phyloP scores from a whole-genome alignment of 1,140 invertebrate genomes.

The Theocolax elegans region DNA sequence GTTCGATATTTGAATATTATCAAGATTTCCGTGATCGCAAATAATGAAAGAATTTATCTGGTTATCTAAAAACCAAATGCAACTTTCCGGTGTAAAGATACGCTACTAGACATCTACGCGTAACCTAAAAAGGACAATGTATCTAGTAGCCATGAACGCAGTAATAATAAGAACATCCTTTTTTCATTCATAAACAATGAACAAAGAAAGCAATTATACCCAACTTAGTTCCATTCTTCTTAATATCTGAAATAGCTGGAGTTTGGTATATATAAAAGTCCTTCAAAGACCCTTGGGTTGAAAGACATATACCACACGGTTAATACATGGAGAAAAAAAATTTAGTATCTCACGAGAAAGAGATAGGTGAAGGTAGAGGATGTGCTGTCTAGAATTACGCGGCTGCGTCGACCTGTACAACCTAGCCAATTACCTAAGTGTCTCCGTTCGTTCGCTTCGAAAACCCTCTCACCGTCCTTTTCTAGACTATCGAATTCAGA shows the following conservation, averaged over 20 bases:
- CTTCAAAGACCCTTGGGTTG: constrained; percentile 39
- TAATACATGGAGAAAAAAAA: constrained; percentile 28
- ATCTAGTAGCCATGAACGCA: too few species aligned
- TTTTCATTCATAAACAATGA: neutral
- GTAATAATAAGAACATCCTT: neutral
- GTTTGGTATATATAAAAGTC: too few species aligned
- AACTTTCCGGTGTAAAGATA: too few species aligned
- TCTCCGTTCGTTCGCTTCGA: constrained; percentile 3
- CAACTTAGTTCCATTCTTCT: constrained; percentile 20
- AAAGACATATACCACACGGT: too few species aligned
- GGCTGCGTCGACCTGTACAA: constrained; percentile 28
- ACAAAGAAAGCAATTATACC: constrained; percentile 27
- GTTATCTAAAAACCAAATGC: too few species aligned
- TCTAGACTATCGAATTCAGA: constrained; percentile 35
- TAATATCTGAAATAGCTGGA: constrained; percentile 39
- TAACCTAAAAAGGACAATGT: too few species aligned
- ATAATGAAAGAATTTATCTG: too few species aligned
- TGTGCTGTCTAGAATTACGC: constrained; percentile 17
- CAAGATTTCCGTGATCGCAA: too few species aligned
- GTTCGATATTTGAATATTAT: too few species aligned
- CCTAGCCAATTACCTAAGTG: constrained; percentile 54
- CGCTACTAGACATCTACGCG: too few species aligned
- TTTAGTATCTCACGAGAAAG: constrained; percentile 5
- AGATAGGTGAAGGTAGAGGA: neutral
- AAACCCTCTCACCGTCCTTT: constrained; percentile 17